Evolutionary conservation across 2,888 invertebrate species (phyloP).

Genomic region (Fragum fragum): DNA sequence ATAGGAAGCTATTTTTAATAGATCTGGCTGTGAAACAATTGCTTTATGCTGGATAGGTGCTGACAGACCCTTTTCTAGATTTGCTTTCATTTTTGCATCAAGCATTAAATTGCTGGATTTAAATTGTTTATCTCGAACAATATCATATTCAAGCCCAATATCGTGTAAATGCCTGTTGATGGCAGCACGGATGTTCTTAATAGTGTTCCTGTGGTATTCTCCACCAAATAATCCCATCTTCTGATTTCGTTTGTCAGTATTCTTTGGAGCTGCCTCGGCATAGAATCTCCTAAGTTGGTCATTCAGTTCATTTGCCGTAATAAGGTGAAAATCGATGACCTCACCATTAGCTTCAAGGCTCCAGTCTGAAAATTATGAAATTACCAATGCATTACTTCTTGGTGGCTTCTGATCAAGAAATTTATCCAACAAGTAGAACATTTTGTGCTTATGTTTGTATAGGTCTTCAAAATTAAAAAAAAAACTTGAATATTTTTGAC

Average conservation of each 20-base stretch:
- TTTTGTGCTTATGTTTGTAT: no score
- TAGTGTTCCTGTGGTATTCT: conserved; percentile 43
- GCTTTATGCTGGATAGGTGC: conserved; percentile 31
- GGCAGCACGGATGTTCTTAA: conserved; percentile 33
- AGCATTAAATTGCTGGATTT: conserved; percentile 8
- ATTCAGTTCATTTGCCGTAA: background rate
- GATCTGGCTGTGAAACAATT: conserved; percentile 15
- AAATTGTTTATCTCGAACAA: conserved; percentile 31
- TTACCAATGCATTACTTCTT: no score
- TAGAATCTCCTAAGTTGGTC: conserved; percentile 1
- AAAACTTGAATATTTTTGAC: no score
- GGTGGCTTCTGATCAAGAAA: no score
- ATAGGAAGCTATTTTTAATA: conserved; percentile 31
- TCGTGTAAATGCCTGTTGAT: conserved; percentile 36
- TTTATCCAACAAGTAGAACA: no score
- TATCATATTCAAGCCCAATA: conserved; percentile 29
- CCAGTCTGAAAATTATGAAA: conserved; percentile 25
- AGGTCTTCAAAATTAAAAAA: no score
- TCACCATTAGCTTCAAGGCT: conserved; percentile 3
- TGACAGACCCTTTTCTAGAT: conserved; percentile 13
- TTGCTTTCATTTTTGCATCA: conserved; percentile 31
- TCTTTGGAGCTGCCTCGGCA: conserved; percentile 8
- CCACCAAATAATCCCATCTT: conserved; percentile 6
- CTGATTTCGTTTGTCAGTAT: background rate
- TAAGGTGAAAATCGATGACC: background rate